Evolutionary conservation across 2,797 vertebrate species (phyloP), one percentile per base, ranked within the genome.

Genomic region (Staurois parvus): DNA sequence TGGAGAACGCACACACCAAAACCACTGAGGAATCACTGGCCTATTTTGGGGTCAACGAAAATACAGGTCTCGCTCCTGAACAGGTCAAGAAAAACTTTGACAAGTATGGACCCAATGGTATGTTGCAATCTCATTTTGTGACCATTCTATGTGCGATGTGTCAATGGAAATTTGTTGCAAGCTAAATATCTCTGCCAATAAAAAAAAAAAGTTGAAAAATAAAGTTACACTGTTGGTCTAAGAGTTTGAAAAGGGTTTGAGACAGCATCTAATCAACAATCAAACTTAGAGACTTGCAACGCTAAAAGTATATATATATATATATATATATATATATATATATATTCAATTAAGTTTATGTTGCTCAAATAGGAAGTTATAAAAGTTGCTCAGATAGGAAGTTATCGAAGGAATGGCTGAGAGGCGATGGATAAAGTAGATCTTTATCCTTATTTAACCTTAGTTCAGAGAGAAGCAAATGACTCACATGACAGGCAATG

Each of bases 61-160:
- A 80, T 56, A 87, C 84, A 0, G 97, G 97, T 76, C 95, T 98
- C 77, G 73, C 88, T 59, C 94, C 92, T 0, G 97, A 98, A 70
- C 96, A 96, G 91, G 94, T 97, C 92, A 97, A 97, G 94, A 96
- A 93, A 92, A 94, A 94, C 91, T 89, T 96, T 90, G 96, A 95
- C 2, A 98, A 97, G 90, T 96, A 90, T 1, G 97, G 97, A 92
- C 88, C 2, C 91, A 98, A 98, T 90, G 97, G 97, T 98, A 91
- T 96, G 96, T 89, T 64, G 6, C 17, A 67, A 78, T n/a, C 28
- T 24, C 40, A 37, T 45, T 37, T 76, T 48, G 15, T 17, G 0
- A 40, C 4, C 9, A n/a, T 74, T 7, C 4, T 48, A 15, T 74
- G 26, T 45, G 28, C 26, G 12, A 3, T 64, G 62, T 66, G 40